Base-by-base conservation (phyloP, 2,888 invertebrate genomes). In the Ametastegia equiseti region DNA sequence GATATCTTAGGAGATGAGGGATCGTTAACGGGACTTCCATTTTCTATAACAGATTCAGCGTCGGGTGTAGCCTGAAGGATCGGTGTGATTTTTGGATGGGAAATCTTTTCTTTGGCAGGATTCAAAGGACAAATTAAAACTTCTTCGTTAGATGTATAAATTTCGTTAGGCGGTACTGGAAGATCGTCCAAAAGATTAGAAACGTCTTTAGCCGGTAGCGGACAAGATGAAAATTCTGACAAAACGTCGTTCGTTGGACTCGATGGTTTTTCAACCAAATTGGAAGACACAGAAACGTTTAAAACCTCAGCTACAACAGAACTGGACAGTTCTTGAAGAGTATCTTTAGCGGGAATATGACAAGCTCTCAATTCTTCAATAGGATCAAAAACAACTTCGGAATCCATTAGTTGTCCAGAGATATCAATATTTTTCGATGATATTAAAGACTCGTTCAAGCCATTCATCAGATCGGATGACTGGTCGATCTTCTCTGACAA, bases 1-100 rank as follows among this genome's bases (percentile, higher is more conserved):
- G n/a, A 36, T 19, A 83, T 85, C 83, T 82, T 81, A 47, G 83
- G 60, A 27, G 19, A 63, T 60, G 36, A 79, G 57, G 73, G 71
- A 73, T 63, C 75, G 50, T 75, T 19, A 19, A 36, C 19, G 13
- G 19, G 36, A 54, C 13, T 75, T 23, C 63, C 78, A 42, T 78
- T 78, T 78, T 78, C 78, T 4, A 60, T 30, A 39, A 42, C 3
- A n/a, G 19, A 42, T 60, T 60, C 60, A 42, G 30, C 9, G 54
- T 75, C 54, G 30, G n/a, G 11, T 6, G 54, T 50, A 23, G 54
- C 54, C 19, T 75, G 23, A 50, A 30, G 33, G 30, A 60, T 60
- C 42, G 23, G 77, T 27, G 30, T 23, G 23, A 60, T 23, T 39
- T 60, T 30, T n/a, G 60, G 77, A 42, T 78, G 42, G 27, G 45